Percentiles rank a stretch among this genome's conserved stretches.
These are phyloP conservation scores for Rhadina sibilatrix DNA, from an alignment of 2,113 vertebrate species.

Conservation along the genomic window DNA sequence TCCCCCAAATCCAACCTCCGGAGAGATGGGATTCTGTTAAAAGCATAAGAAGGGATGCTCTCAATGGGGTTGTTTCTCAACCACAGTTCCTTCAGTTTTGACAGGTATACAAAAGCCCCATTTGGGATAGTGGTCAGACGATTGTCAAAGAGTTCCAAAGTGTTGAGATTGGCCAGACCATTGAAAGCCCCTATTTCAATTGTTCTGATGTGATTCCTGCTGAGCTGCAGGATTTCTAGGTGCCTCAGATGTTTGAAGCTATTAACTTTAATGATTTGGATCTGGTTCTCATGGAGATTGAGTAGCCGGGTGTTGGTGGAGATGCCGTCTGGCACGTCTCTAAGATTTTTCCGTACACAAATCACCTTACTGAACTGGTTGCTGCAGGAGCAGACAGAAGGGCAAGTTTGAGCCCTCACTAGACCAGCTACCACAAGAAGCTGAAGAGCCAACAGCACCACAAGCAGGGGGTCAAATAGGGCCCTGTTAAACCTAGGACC, in stretches of 20 bases:
- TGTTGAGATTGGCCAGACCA: conserved; percentile 97
- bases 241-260: conserved; percentile 98
- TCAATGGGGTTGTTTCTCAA: conserved; percentile 97
- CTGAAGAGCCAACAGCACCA: conserved; percentile 98
- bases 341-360: conserved; percentile 90
- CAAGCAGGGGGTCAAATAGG: conserved; percentile 98
- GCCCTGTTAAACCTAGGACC: conserved; percentile 99
- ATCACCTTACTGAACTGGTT: conserved; percentile 99
- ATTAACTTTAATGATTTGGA: conserved; percentile 98
- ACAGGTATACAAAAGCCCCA: conserved; percentile 98
- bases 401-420: conserved; percentile 97
- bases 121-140: conserved; percentile 97
- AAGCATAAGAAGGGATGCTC: conserved; percentile 98
- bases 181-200: conserved; percentile 99
- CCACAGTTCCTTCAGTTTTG: conserved; percentile 99
- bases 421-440: conserved; percentile 96
- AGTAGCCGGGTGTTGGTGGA: conserved; percentile 96
- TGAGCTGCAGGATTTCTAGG: conserved; percentile 95
- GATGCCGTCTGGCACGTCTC: conserved; percentile 98
- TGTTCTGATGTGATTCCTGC: conserved; percentile 97
- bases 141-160: conserved; percentile 99
- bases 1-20: conserved; percentile 94
- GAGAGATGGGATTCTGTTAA: conserved; percentile 96
- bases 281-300: conserved; percentile 98
- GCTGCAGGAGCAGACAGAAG: conserved; percentile 97